Evolutionary conservation across 2,888 invertebrate genomes (phyloP), one percentile per base, ranked within the genome.

Genomic region (Volucella bombylans): DNA sequence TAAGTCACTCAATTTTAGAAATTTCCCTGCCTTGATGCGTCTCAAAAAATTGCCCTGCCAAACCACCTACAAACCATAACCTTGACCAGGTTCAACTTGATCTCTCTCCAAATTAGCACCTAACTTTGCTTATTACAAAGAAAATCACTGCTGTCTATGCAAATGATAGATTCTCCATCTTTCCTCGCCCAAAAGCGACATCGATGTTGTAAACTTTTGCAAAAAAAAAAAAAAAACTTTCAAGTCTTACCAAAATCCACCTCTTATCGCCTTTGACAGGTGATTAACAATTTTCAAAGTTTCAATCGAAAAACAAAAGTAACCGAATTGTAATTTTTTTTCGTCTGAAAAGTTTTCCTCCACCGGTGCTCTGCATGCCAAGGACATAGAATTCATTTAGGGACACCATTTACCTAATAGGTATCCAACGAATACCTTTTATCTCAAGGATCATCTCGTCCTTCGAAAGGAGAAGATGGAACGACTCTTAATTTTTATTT

Each of bases 191-290:
- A 57, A 14, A 55, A 10, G 10, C 10, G 38, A 41, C 18, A 1
- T 38, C 18, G 18, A 23, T 23, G 18, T 23, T 23, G 18, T 23
- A 23, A 23, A 23, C 18, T 23, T 2, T 59, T n/a, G n/a, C 18
- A 69, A 47, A 38, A 64, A 31, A 31, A 6, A 38, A 8, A 12
- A 1, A n/a, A 61, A 76, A 59, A 54, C 61, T 71, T 65, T 54
- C 10, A 39, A 59, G 45, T 12, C 18, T 62, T 62, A 31, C 31
- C 71, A 62, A 49, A 77, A 77, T 82, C 55, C 61, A 45, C 77
- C 61, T 77, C 77, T 82, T 82, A 82, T 82, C 71, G 67, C 71
- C 82, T 72, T 77, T 82, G 82, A 77, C 82, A 82, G 77, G 67
- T 82, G 82, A 82, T 82, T 82, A 82, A 82, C 77, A 67, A 82